Base-by-base conservation (phyloP, 2,797 vertebrate genomes). In the Huso huso region DNA sequence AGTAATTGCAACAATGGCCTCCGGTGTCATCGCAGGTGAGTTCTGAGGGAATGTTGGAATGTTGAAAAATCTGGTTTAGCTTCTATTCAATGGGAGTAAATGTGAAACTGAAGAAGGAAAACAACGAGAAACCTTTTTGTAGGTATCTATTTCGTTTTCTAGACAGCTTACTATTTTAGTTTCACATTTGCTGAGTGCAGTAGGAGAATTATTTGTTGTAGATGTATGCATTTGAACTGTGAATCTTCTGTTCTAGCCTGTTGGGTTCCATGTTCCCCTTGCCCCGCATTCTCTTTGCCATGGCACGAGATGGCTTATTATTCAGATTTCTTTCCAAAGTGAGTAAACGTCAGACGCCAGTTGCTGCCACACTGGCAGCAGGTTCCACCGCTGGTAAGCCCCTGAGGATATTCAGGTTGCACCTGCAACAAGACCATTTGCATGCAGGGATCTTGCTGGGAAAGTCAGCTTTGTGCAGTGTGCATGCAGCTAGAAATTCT, bases 281-380 rank as follows among this genome's bases (percentile, higher is more conserved):
- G 82, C 97, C 97, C 72, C 95, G 97, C 80, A 95, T 99, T 94
- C 93, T 99, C 85, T 99, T 96, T 97, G 97, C 97, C 91, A 99
- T 99, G 97, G 96, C 96, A 77, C 92, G 94, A 77, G 96, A 99
- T 85, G 97, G 97, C 78, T 95, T 99, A 93, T 94, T 99, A 83
- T 99, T 99, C 96, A 96, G 91, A 91, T 98, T 96, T 96, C 93
- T 99, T 93, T 94, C 93, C 91, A 93, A 92, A 95, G 90, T 99
- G 94, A 99, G 92, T 95, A 93, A 95, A 88, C 94, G 94, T 75
- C 96, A 98, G 88, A 93, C 96, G 66, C 97, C 96, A 69, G 90
- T 97, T 83, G 92, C 91, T 87, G 96, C 97, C 93, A 99, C 96
- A 71, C 77, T 99, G 93, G 95, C 94, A 37, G 93, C 97, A 73